Evolutionary conservation across 2,888 invertebrate genomes (phyloP).

Genomic region (Salticus scenicus): DNA sequence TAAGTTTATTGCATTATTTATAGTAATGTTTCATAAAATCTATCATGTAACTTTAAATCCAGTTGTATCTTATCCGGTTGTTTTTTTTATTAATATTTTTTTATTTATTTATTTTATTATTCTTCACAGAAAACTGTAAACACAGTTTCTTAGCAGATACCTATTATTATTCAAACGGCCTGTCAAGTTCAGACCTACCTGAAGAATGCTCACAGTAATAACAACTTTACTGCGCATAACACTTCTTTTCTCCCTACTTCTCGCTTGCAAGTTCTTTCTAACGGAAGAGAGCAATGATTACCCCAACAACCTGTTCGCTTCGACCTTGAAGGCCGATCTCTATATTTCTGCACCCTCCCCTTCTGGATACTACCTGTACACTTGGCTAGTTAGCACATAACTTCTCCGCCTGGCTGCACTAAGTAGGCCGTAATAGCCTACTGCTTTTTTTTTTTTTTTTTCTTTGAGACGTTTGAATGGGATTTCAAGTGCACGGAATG

Average conservation of each 20-base stretch:
- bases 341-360: not conserved
- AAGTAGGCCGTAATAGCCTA: not conserved
- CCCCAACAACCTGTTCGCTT: slow-evolving; percentile 40
- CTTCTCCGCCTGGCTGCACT: slow-evolving; percentile 9
- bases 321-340: slow-evolving; percentile 61
- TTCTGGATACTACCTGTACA: slow-evolving; percentile 5
- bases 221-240: not conserved
- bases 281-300: slow-evolving; percentile 37
- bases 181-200: not conserved
- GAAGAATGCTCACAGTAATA: not conserved
- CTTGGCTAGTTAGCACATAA: not conserved
- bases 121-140: no score
- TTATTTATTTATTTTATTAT: no score
- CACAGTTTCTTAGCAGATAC: no score
- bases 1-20: no score
- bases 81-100: no score
- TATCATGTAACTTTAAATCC: no score
- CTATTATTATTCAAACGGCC: no score
- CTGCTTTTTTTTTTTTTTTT: no score
- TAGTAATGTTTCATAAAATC: no score
- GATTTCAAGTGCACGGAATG: no score
- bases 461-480: no score
- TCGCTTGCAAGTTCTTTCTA: not conserved
- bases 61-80: no score
- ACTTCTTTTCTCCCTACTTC: not conserved